Evolutionary conservation across 2,888 invertebrate genomes (phyloP), one percentile per base, ranked within the genome.

Genomic region (Patella depressa): DNA sequence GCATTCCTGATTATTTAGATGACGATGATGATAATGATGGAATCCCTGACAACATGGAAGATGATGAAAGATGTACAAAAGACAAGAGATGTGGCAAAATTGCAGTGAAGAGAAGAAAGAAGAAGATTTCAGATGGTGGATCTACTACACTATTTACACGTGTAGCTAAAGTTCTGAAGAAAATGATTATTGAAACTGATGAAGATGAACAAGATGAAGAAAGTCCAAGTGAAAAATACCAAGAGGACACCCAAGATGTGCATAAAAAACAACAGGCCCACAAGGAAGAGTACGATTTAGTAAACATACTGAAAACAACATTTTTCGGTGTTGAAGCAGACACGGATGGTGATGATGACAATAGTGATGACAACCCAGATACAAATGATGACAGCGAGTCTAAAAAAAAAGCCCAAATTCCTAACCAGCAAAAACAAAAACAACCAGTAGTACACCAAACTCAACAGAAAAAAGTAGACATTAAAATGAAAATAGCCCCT

Each of bases 11-110:
- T 74, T 81, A 83, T 59, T 74, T 85, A 9, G 89, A 89, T 77
- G 81, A 85, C 65, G 88, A 88, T 81, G 84, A 87, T 82, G 88
- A 89, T 82, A 88, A 88, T 15, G 91, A 91, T 82, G 90, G 90
- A 45, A 84, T 90, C 34, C 90, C 90, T 7, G 90, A 90, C 71
- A 53, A 83, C 70, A 59, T 83, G 17, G 89, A 89, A 53, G 79
- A 86, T 34, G 89, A 90, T 80, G 84, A 80, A 53, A 69, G 34
- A 5, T 73, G 72, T n/a, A 80, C 79, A 57, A 78, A 78, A 34
- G 78, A 81, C 72, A 74, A 75, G 3, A 71, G 19, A 24, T 81
- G 81, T 55, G 74, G 78, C 7, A 70, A 70, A 17, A 76, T 79
- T 71, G 53, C 65, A 14, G 53, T 76, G 19, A 81, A 77, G 73